These are phyloP conservation scores for Brachypterus glaber DNA, from an alignment of 2,888 invertebrate genomes.

Conservation along the genomic window DNA sequence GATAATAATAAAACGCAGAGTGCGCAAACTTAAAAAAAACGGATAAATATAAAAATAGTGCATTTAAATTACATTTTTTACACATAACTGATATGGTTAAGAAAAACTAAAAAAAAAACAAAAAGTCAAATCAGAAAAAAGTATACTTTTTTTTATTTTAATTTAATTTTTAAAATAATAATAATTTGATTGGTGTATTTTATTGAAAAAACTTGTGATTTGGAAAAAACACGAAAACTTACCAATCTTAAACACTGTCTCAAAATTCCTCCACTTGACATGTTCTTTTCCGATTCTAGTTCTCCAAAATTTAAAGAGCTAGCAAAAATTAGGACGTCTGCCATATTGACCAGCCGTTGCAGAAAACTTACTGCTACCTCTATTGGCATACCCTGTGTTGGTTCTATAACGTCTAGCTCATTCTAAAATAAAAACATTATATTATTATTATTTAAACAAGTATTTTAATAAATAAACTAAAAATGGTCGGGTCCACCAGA, in stretches of 20 bases:
- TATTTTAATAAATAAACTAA: not conserved
- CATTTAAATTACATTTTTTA: too few relatives aligned
- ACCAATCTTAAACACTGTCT: constrained; percentile 92
- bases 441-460: not conserved
- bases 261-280: constrained; percentile 98
- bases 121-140: too few relatives aligned
- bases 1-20: too few relatives aligned
- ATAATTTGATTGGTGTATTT: too few relatives aligned
- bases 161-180: too few relatives aligned
- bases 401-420: constrained; percentile 95
- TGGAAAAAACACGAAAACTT: too few relatives aligned
- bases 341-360: constrained; percentile 97
- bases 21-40: too few relatives aligned
- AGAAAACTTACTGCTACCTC: constrained; percentile 97
- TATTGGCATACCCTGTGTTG: constrained; percentile 97
- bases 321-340: constrained; percentile 96
- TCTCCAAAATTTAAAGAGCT: constrained; percentile 96
- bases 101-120: too few relatives aligned
- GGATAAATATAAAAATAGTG: too few relatives aligned
- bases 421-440: constrained; percentile 55
- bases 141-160: too few relatives aligned
- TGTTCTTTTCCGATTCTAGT: constrained; percentile 97
- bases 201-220: constrained; percentile 4
- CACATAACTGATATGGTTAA: too few relatives aligned
- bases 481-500: too few relatives aligned